Conservation (phyloP, 2,888 invertebrate genomes). For the Thymelicus acteon region DNA sequence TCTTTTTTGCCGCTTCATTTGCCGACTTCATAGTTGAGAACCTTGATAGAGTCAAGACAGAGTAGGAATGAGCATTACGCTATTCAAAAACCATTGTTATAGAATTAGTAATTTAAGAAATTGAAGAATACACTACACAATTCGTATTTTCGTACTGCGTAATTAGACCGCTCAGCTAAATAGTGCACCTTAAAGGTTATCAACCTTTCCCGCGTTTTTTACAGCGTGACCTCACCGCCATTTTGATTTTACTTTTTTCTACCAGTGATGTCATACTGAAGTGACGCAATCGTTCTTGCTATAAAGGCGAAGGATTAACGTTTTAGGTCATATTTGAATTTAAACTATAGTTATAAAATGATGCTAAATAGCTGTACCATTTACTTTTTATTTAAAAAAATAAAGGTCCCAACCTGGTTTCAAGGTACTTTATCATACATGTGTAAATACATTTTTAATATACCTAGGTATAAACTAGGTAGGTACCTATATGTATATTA, state of each 20-base stretch:
- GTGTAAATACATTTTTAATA: too few relatives aligned
- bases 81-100: background rate
- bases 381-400: background rate
- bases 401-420: too few relatives aligned
- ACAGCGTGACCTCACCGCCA: slow-evolving; percentile 44
- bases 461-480: too few relatives aligned
- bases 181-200: slow-evolving; percentile 41
- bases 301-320: slow-evolving; percentile 28
- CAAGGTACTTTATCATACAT: too few relatives aligned
- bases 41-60: too few relatives aligned
- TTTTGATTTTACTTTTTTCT: slow-evolving; percentile 30
- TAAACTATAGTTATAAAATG: background rate
- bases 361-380: background rate
- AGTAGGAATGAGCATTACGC: too few relatives aligned
- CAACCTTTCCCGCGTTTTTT: slow-evolving; percentile 48
- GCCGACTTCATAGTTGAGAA: too few relatives aligned
- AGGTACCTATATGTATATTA: too few relatives aligned
- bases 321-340: slow-evolving; percentile 28
- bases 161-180: background rate
- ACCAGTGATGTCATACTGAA: slow-evolving; percentile 24
- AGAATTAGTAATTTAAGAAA: background rate
- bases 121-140: background rate
- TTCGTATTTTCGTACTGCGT: too few relatives aligned
- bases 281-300: slow-evolving; percentile 23
- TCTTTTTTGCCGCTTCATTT: too few relatives aligned